A percentile compares a stretch with the other conserved stretches of the same genome.
phyloP scores from a whole-genome alignment of 2,113 vertebrate genomes.

The Ochotona princeps region DNA sequence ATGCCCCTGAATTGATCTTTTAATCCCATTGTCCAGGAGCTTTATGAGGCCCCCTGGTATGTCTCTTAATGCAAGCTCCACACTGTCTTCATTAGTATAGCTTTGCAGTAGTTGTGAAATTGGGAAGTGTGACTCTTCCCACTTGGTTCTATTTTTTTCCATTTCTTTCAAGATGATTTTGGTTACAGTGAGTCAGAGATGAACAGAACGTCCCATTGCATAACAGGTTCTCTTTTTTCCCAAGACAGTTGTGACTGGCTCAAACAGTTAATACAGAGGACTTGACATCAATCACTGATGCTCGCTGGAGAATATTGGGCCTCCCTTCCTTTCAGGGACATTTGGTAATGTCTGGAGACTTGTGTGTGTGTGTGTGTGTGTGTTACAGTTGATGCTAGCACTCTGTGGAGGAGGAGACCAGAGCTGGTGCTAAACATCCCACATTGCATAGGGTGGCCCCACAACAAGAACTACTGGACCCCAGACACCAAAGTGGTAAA shows the following conservation, averaged over 20 bases:
- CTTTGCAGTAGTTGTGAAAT: constrained; percentile 7
- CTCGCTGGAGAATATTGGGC: neutral
- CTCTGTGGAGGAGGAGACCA: neutral
- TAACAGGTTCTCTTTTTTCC: neutral
- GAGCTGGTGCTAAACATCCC: neutral
- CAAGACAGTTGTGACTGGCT: constrained; percentile 5
- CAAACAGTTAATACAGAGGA: neutral
- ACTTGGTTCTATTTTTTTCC: neutral
- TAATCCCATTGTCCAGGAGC: no score
- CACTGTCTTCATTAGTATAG: neutral
- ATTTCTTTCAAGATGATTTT: neutral
- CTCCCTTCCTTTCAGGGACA: neutral
- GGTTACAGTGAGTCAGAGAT: neutral
- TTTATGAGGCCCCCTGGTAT: no score
- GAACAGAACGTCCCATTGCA: neutral
- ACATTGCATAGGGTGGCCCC: neutral
- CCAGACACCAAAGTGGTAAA: neutral
- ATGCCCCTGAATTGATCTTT: no score
- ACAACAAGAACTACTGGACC: neutral
- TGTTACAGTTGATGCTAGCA: neutral
- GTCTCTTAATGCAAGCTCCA: neutral
- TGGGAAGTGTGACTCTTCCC: neutral
- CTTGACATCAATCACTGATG: neutral
- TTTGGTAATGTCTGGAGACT: neutral
- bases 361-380: neutral